Conservation (phyloP, 2,113 vertebrate genomes). For the Poeciliopsis occidentalis region DNA sequence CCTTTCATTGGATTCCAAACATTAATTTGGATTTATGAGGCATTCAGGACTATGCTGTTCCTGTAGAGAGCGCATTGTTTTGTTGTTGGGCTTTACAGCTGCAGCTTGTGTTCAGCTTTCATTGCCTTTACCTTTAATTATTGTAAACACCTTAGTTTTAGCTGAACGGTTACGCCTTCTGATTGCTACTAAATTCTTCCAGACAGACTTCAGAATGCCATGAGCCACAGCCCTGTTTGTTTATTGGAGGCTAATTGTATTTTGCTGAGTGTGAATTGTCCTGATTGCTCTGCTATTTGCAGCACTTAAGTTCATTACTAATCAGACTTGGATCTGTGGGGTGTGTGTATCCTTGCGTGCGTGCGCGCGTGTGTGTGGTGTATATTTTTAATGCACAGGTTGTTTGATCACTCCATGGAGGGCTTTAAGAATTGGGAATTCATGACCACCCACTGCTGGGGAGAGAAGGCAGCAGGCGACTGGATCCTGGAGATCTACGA, state of each 20-base stretch:
- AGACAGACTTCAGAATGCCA: not conserved
- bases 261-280: constrained; percentile 13
- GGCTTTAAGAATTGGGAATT: constrained; percentile 99
- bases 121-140: not conserved
- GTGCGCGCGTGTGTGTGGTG: not conserved
- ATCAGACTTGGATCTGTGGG: constrained; percentile 24
- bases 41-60: not conserved
- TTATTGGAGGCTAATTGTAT: constrained; percentile 21
- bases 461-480: constrained; percentile 94
- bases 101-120: not conserved
- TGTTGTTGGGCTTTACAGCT: not conserved
- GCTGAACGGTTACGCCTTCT: not conserved
- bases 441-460: constrained; percentile 99
- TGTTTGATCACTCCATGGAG: constrained; percentile 99
- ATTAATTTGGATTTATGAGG: not conserved
- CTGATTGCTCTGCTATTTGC: constrained; percentile 32
- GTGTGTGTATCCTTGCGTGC: constrained; percentile 13
- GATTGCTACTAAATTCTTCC: not conserved
- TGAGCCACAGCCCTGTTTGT: constrained; percentile 16
- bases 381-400: constrained; percentile 78
- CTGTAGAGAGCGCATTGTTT: not conserved
- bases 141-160: not conserved
- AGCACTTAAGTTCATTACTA: constrained; percentile 23
- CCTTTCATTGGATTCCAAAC: not conserved
- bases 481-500: constrained; percentile 98